Evolutionary conservation across 2,888 invertebrate genomes (phyloP).

Genomic region (Scelioninae gen. 1): DNA sequence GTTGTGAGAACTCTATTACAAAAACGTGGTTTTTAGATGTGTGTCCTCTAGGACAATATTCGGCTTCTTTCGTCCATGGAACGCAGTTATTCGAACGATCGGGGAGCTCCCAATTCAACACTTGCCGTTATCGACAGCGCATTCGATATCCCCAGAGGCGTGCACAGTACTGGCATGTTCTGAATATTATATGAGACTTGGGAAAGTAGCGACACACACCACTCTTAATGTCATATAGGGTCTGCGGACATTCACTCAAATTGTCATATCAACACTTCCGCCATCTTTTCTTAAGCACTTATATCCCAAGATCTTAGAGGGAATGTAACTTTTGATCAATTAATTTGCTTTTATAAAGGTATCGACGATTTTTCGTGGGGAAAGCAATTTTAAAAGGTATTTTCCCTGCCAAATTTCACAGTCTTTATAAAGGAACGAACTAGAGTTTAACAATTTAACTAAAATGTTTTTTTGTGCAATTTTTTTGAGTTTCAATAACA

Average conservation of each 20-base stretch:
- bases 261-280: background rate
- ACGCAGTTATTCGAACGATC: conserved; percentile 10
- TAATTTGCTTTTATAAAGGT: conserved; percentile 2
- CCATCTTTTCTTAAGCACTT: background rate
- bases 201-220: conserved; percentile 1
- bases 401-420: background rate
- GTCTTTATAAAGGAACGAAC: background rate
- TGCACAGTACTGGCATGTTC: conserved; percentile 19
- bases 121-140: conserved; percentile 33
- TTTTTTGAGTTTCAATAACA: too few relatives aligned
- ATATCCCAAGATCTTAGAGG: background rate
- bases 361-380: background rate
- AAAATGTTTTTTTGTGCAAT: too few relatives aligned
- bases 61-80: conserved; percentile 16
- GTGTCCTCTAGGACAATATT: conserved; percentile 30
- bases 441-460: too few relatives aligned
- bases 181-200: conserved; percentile 44
- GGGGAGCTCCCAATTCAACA: conserved; percentile 34
- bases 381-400: background rate
- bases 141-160: conserved; percentile 30
- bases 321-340: conserved; percentile 18
- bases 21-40: conserved; percentile 13
- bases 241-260: background rate
- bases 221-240: conserved; percentile 12
- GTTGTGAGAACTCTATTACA: conserved; percentile 40